Conservation (phyloP, 1,140 invertebrate genomes). For the Piezodorus guildinii region DNA sequence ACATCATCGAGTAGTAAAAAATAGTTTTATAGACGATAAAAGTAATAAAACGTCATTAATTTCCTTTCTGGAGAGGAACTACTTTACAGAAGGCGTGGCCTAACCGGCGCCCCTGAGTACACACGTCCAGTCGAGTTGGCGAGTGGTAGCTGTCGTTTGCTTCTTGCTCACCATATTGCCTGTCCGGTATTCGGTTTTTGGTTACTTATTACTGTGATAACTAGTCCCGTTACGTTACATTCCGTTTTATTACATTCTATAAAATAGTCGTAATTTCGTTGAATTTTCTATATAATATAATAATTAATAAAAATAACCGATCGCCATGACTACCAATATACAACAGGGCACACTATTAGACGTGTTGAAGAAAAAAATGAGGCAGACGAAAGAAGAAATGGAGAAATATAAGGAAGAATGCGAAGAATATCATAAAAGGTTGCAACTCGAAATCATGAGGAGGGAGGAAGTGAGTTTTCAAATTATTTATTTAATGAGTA, state of each 20-base stretch:
- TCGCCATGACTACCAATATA: slow-evolving; percentile 66
- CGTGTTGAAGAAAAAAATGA: slow-evolving; percentile 98
- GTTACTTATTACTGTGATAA: too few relatives aligned
- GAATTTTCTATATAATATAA: too few relatives aligned
- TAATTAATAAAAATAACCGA: too few relatives aligned
- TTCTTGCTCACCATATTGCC: slow-evolving; percentile 13
- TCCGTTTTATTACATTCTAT: too few relatives aligned
- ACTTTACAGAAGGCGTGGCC: slow-evolving; percentile 6
- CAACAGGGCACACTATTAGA: slow-evolving; percentile 79
- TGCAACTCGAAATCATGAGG: slow-evolving; percentile 79
- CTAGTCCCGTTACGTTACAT: too few relatives aligned
- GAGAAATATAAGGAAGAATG: slow-evolving; percentile 94
- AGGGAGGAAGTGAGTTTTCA: slow-evolving; percentile 81
- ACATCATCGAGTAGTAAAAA: too few relatives aligned
- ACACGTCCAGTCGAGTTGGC: slow-evolving; percentile 22
- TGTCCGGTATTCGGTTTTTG: too few relatives aligned
- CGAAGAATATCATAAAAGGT: slow-evolving; percentile 79
- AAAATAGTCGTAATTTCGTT: too few relatives aligned
- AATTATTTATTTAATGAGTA: neutral
- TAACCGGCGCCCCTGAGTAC: slow-evolving; percentile 1
- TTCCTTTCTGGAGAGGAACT: neutral
- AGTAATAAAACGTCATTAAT: too few relatives aligned
- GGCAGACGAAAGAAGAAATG: slow-evolving; percentile 94
- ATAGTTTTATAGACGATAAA: too few relatives aligned
- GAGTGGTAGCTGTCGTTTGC: slow-evolving; percentile 10